These are phyloP conservation scores for Eupithecia centaureata DNA, from an alignment of 2,888 invertebrate species.

Conservation along the genomic window DNA sequence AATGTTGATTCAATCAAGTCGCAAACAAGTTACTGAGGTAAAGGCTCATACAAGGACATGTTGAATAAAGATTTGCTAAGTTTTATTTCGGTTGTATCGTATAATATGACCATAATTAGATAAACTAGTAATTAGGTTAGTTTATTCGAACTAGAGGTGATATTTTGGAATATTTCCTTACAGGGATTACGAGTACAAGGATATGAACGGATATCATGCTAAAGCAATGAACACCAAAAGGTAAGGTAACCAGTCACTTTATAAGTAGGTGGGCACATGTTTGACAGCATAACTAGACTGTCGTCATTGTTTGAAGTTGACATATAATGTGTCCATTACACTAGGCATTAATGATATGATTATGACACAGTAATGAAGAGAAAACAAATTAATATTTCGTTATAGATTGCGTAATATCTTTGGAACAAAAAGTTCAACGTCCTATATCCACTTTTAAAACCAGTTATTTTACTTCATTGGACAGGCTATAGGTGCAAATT, in stretches of 20 bases:
- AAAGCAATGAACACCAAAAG: neutral
- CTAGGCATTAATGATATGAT: slow-evolving; percentile 17
- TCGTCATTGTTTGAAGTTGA: slow-evolving; percentile 5
- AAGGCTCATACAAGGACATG: slow-evolving; percentile 19
- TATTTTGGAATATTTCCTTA: neutral
- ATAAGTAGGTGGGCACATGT: neutral
- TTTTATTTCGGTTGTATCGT: neutral
- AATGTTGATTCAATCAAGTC: slow-evolving; percentile 28
- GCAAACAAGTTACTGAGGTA: slow-evolving; percentile 18
- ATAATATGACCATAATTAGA: slow-evolving; percentile 19
- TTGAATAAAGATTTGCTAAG: slow-evolving; percentile 18
- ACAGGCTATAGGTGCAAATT: slow-evolving; percentile 25
- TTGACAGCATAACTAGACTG: neutral
- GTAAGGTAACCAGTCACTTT: neutral
- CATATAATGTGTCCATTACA: slow-evolving; percentile 32
- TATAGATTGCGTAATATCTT: slow-evolving; percentile 65
- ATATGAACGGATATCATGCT: neutral
- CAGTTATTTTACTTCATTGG: slow-evolving; percentile 62
- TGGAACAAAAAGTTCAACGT: slow-evolving; percentile 76
- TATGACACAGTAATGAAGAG: slow-evolving; percentile 54
- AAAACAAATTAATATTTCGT: slow-evolving; percentile 68
- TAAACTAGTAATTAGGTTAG: slow-evolving; percentile 25
- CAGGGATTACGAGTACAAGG: too few relatives aligned
- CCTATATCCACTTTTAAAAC: slow-evolving; percentile 78
- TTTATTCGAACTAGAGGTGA: neutral